phyloP scores from a whole-genome alignment of 2,888 invertebrate genomes.

The Andrena bicolor region DNA sequence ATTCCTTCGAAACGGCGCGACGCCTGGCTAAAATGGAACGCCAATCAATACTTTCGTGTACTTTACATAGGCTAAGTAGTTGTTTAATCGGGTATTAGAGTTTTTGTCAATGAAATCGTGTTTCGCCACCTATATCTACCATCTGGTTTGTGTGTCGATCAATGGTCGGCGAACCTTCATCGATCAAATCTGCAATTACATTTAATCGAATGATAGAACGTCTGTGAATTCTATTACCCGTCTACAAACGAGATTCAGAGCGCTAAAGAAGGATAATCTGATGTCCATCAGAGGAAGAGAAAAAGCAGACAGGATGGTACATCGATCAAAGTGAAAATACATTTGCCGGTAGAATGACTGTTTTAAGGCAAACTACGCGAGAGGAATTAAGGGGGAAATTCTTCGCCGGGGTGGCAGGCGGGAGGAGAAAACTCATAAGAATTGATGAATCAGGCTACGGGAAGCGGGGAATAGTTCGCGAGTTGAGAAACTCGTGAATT shows the following conservation, averaged over 20 bases:
- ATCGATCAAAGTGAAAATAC: slow-evolving; percentile 21
- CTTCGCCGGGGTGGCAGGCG: neutral
- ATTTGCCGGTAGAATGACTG: slow-evolving; percentile 18
- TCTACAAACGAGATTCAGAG: neutral
- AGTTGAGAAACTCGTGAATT: slow-evolving; percentile 65
- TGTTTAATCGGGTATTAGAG: neutral
- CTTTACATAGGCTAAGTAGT: neutral
- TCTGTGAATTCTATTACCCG: too few relatives aligned
- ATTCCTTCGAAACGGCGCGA: neutral
- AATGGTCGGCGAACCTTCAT: too few relatives aligned
- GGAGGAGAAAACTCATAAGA: slow-evolving; percentile 61
- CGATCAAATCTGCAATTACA: too few relatives aligned
- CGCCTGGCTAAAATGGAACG: neutral
- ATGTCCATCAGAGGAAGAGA: neutral
- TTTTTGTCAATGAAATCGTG: neutral
- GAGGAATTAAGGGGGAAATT: slow-evolving; percentile 48
- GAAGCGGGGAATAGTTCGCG: slow-evolving; percentile 53
- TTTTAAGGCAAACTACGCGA: slow-evolving; percentile 17
- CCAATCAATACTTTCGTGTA: neutral
- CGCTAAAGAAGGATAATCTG: neutral
- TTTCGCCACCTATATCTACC: too few relatives aligned
- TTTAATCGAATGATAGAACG: too few relatives aligned
- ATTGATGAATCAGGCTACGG: slow-evolving; percentile 59
- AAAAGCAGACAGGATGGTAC: slow-evolving; percentile 1
- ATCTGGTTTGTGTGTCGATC: too few relatives aligned